Base-by-base conservation (phyloP, 2,797 vertebrate genomes). In the Cuniculus paca region DNA sequence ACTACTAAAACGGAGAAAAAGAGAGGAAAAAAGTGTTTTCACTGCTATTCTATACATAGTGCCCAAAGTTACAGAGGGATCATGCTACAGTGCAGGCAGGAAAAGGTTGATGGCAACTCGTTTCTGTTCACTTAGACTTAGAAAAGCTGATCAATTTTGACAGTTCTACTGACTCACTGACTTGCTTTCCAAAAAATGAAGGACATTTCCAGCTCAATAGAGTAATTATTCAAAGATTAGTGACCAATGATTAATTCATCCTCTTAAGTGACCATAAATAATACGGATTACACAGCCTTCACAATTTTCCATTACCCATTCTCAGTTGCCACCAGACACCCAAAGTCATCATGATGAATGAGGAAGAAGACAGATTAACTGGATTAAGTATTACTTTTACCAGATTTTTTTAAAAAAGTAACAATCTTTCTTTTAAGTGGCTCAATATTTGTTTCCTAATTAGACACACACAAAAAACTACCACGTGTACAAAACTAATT, bases 211-310 rank as follows among this genome's bases (percentile, higher is more conserved):
- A 97, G 95, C 96, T 98, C 97, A 98, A 94, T 82, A 94, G 13
- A 98, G 97, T 97, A 98, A 98, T 98, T 98, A 99, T 94, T 97
- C 96, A 80, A 98, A 98, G 98, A 98, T 99, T 98, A 99, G 96
- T 97, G 95, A 84, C 95, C 97, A 97, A 92, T 98, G 98, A 98
- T 98, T 98, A 96, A 98, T 98, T 98, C 98, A 98, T 98, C 98
- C 98, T 98, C 97, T 97, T 98, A 98, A 98, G 80, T 97, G 96
- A 98, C 97, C 97, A 98, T 98, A 98, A 98, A 98, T 98, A 99
- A 99, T 98, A 85, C 95, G 98, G 98, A 98, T 98, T 98, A 97
- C 93, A 97, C 95, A 89, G 91, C 81, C 90, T 98, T 96, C 82
- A 97, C 90, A 97, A 97, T 96, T 98, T 98, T 98, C 95, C 97